phyloP scores from a whole-genome alignment of 1,140 invertebrate genomes.

The Drosophila nannoptera region DNA sequence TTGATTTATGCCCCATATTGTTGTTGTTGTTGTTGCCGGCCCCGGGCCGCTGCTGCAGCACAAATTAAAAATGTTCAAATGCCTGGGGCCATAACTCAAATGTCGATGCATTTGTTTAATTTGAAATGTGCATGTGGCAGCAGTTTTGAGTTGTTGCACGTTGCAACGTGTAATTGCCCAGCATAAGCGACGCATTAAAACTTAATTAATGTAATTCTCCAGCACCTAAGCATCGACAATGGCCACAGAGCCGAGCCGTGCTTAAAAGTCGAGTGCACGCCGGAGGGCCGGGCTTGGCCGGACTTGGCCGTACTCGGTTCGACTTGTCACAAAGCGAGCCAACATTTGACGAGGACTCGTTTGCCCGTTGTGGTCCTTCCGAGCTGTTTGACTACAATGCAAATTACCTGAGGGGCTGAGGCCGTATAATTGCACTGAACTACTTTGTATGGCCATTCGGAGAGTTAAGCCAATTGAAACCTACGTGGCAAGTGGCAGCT shows the following conservation, averaged over 20 bases:
- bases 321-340: constrained; percentile 23
- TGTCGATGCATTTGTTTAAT: constrained; percentile 73
- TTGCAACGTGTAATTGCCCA: constrained; percentile 35
- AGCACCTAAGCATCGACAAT: constrained; percentile 22
- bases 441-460: neutral
- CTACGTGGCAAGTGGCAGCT: neutral
- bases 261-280: constrained; percentile 30
- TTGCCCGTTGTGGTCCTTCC: constrained; percentile 16
- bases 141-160: constrained; percentile 29
- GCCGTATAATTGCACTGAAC: constrained; percentile 8
- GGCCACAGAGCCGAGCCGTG: constrained; percentile 19
- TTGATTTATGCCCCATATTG: constrained; percentile 59
- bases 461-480: constrained; percentile 13
- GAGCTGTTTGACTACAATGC: constrained; percentile 7
- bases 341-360: constrained; percentile 5
- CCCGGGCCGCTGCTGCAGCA: constrained; percentile 35
- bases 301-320: too few relatives aligned
- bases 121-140: constrained; percentile 68
- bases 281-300: too few relatives aligned
- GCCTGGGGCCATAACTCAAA: constrained; percentile 66
- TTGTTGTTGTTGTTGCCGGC: constrained; percentile 17
- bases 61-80: constrained; percentile 74
- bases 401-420: constrained; percentile 9
- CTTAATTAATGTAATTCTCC: constrained; percentile 55
- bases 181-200: constrained; percentile 48